phyloP scores from a whole-genome alignment of 1,140 invertebrate genomes.

The Zaprionus kolodkinae region DNA sequence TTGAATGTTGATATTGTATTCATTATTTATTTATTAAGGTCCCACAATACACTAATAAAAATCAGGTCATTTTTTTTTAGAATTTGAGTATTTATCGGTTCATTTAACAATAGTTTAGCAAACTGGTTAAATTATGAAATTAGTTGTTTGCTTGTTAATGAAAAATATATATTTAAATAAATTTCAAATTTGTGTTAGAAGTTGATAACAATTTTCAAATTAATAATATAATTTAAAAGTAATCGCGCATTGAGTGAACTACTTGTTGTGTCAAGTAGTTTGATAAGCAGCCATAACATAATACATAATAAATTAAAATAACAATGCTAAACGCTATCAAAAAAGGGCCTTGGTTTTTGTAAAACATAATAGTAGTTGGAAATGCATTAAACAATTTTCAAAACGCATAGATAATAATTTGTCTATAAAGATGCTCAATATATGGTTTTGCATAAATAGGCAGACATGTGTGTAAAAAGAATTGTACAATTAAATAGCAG shows the following conservation, averaged over 20 bases:
- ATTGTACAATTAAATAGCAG: constrained; percentile 26
- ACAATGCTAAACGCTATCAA: constrained; percentile 61
- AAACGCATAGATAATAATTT: constrained; percentile 39
- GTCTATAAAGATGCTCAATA: constrained; percentile 38
- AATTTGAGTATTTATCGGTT: constrained; percentile 5
- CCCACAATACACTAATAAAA: not conserved
- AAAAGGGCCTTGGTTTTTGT: constrained; percentile 43
- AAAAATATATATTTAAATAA: constrained; percentile 71
- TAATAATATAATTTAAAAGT: constrained; percentile 52
- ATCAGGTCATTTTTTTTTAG: not conserved
- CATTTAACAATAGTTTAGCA: constrained; percentile 5
- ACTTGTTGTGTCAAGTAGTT: constrained; percentile 54
- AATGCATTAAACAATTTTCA: constrained; percentile 50
- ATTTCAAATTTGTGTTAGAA: constrained; percentile 69
- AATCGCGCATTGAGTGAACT: constrained; percentile 58
- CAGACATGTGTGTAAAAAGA: constrained; percentile 29
- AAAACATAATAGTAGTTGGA: constrained; percentile 50
- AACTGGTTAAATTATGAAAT: not conserved
- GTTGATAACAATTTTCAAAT: constrained; percentile 72
- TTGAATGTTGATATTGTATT: not conserved
- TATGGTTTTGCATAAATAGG: constrained; percentile 7
- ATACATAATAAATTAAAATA: constrained; percentile 77
- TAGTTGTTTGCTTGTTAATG: constrained; percentile 43
- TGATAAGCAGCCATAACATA: constrained; percentile 71
- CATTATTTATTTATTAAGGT: not conserved